These are phyloP conservation scores for Drosophila rellima DNA, from an alignment of 2,888 invertebrate genomes.

Conservation along the genomic window DNA sequence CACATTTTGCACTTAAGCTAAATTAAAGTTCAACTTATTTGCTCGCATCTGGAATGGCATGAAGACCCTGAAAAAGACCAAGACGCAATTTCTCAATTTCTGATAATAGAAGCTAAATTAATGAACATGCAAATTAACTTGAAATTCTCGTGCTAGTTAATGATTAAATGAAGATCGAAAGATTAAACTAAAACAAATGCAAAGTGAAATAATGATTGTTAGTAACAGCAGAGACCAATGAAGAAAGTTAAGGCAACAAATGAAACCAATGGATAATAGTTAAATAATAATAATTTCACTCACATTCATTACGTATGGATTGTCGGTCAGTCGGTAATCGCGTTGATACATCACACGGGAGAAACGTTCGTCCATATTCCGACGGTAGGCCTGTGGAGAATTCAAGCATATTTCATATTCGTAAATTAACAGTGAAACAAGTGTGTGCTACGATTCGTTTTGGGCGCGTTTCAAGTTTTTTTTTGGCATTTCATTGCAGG, in stretches of 20 bases:
- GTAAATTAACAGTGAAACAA: not conserved
- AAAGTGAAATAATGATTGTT: constrained; percentile 1
- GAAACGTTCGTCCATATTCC: constrained; percentile 87
- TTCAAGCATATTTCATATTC: not conserved
- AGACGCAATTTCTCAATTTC: constrained; percentile 27
- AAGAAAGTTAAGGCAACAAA: not conserved
- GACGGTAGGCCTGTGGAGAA: constrained; percentile 87
- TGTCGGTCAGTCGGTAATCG: constrained; percentile 88
- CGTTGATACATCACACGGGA: constrained; percentile 88
- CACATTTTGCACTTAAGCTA: constrained; percentile 74
- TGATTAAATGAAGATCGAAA: not conserved
- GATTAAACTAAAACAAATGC: not conserved
- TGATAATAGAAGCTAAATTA: constrained; percentile 14
- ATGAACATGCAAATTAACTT: constrained; percentile 18
- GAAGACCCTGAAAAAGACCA: constrained; percentile 87
- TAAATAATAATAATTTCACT: constrained; percentile 70
- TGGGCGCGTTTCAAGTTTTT: constrained; percentile 7
- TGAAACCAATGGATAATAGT: not conserved
- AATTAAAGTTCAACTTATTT: constrained; percentile 66
- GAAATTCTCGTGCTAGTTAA: not conserved
- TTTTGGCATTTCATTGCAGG: not conserved
- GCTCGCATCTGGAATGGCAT: constrained; percentile 87
- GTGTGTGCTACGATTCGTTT: constrained; percentile 1
- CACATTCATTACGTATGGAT: constrained; percentile 88
- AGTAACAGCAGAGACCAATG: not conserved